Conservation (phyloP, 2,113 vertebrate genomes). For the Raja brachyura region DNA sequence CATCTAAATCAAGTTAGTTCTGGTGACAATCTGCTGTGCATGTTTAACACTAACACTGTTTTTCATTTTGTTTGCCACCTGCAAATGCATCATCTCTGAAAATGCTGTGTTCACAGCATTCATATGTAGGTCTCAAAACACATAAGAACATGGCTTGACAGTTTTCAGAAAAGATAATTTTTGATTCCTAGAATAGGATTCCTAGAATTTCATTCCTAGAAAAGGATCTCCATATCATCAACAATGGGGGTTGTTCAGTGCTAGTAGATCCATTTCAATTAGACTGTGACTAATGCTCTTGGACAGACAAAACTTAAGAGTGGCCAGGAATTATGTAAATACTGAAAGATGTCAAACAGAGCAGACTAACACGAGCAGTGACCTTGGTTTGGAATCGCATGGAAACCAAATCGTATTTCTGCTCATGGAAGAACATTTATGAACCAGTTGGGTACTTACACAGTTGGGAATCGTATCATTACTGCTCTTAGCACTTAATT, state of each 20-base stretch:
- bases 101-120: background rate
- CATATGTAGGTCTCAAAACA: background rate
- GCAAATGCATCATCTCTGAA: background rate
- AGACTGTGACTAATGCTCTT: background rate
- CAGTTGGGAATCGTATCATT: too few relatives aligned
- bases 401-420: too few relatives aligned
- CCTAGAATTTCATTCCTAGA: background rate
- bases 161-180: background rate
- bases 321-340: background rate
- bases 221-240: background rate
- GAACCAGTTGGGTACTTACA: background rate
- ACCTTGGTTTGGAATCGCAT: too few relatives aligned
- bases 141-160: background rate
- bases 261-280: background rate
- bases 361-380: background rate
- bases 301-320: background rate
- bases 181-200: background rate
- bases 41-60: background rate
- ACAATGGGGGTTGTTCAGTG: background rate
- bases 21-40: background rate
- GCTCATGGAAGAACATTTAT: background rate
- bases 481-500: too few relatives aligned
- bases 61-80: background rate
- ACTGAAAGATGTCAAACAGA: background rate
- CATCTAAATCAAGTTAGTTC: background rate